Conservation (phyloP, 2,888 invertebrate genomes). For the Agonum fuliginosum region DNA sequence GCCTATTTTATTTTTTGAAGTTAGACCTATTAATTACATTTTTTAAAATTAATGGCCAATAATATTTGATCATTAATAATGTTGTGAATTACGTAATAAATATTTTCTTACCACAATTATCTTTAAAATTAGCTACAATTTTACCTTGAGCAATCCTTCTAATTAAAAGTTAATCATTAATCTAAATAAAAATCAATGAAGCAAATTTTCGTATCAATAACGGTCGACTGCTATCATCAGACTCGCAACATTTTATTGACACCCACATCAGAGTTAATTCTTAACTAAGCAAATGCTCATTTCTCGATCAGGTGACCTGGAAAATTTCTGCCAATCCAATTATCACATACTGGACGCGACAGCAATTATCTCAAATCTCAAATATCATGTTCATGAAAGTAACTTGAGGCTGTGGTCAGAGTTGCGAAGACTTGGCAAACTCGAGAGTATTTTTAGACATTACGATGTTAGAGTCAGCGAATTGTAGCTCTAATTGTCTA, state of each 20-base stretch:
- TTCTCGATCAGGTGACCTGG: conserved; percentile 29
- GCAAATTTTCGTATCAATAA: not conserved
- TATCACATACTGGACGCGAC: conserved; percentile 15
- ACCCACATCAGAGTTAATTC: not conserved
- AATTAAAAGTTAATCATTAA: not conserved
- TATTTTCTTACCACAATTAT: too few relatives aligned
- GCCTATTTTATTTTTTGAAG: too few relatives aligned
- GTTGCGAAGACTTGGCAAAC: not conserved
- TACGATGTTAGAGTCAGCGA: too few relatives aligned
- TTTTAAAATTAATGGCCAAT: too few relatives aligned
- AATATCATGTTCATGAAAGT: not conserved
- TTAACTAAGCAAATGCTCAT: conserved; percentile 30
- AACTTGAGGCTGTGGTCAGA: not conserved
- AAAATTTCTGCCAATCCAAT: conserved; percentile 35
- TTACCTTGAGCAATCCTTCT: not conserved
- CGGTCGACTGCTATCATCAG: not conserved
- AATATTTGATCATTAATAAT: too few relatives aligned
- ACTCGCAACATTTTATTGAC: not conserved
- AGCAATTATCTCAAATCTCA: conserved; percentile 17
- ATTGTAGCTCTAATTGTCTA: not conserved
- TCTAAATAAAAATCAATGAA: not conserved
- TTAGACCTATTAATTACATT: too few relatives aligned
- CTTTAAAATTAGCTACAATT: too few relatives aligned
- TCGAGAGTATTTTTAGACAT: not conserved
- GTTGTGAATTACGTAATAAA: too few relatives aligned